phyloP scores from a whole-genome alignment of 2,888 invertebrate species.

The Imbricaverruca yamaguchii region DNA sequence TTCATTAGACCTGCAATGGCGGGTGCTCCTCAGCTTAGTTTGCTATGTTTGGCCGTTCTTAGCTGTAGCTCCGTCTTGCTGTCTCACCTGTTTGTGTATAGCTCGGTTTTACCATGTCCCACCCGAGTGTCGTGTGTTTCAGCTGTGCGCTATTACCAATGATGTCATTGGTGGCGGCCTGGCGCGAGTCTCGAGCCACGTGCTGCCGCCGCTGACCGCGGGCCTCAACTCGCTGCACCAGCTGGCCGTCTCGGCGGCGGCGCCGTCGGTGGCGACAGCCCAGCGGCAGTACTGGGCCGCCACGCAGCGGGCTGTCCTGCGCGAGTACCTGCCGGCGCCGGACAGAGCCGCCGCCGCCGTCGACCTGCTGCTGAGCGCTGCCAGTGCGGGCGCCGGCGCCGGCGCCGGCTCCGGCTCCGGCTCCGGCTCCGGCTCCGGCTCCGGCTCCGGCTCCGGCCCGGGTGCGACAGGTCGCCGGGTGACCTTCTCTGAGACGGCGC shows the following conservation, averaged over 20 bases:
- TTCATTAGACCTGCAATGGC: no score
- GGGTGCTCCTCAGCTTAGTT: no score
- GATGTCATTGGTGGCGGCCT: background rate
- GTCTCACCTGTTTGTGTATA: no score
- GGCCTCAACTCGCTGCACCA: background rate
- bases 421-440: background rate
- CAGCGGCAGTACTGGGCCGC: background rate
- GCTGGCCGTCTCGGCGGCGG: background rate
- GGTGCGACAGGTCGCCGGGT: background rate
- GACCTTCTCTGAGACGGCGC: background rate
- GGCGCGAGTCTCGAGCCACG: background rate
- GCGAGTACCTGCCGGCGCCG: background rate
- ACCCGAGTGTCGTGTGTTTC: background rate
- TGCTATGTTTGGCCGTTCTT: no score
- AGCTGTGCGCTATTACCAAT: background rate
- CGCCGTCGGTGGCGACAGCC: background rate
- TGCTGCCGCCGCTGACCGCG: constrained; percentile 3
- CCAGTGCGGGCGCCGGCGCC: background rate
- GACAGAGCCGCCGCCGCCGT: background rate
- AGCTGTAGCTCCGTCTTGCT: no score
- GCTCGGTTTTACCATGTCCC: no score
- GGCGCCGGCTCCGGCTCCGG: background rate
- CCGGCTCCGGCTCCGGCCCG: background rate
- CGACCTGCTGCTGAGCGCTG: background rate
- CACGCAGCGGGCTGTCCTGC: background rate